Evolutionary conservation across 2,888 invertebrate genomes (phyloP).

Genomic region (Ochropacha duplaris): DNA sequence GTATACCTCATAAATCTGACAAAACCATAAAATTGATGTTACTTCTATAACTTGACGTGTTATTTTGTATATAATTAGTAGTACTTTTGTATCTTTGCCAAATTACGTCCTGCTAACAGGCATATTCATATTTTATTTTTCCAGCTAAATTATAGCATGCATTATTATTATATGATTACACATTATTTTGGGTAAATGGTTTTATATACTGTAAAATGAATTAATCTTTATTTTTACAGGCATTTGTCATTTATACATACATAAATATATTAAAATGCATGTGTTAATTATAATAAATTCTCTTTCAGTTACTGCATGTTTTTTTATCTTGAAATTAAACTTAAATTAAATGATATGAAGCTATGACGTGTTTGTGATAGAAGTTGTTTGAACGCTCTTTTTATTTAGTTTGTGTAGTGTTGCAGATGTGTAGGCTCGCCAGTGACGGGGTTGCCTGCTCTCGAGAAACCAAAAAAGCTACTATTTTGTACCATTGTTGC

Average conservation of each 20-base stretch:
- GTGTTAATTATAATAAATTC: conserved; percentile 35
- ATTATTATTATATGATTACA: background rate
- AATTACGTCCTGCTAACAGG: background rate
- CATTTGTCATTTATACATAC: conserved; percentile 31
- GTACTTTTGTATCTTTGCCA: background rate
- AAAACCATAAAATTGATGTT: background rate
- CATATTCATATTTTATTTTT: background rate
- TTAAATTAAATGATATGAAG: background rate
- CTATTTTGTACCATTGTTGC: conserved; percentile 62
- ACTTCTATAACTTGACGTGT: too few species aligned
- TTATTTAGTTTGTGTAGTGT: conserved; percentile 76
- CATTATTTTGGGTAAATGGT: conserved; percentile 21
- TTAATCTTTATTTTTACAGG: conserved; percentile 56
- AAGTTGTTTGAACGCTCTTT: conserved; percentile 13
- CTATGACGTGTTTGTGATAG: background rate
- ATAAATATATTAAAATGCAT: conserved; percentile 33
- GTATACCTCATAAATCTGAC: too few species aligned
- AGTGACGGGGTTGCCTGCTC: conserved; percentile 65
- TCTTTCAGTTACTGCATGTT: conserved; percentile 63
- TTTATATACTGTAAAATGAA: conserved; percentile 26
- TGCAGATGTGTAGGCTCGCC: conserved; percentile 74
- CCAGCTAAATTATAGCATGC: background rate
- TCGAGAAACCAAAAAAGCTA: conserved; percentile 35
- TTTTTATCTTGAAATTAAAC: background rate
- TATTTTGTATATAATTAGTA: background rate